These are phyloP conservation scores for Nasonia oneida DNA, from an alignment of 2,888 invertebrate species.

Conservation along the genomic window DNA sequence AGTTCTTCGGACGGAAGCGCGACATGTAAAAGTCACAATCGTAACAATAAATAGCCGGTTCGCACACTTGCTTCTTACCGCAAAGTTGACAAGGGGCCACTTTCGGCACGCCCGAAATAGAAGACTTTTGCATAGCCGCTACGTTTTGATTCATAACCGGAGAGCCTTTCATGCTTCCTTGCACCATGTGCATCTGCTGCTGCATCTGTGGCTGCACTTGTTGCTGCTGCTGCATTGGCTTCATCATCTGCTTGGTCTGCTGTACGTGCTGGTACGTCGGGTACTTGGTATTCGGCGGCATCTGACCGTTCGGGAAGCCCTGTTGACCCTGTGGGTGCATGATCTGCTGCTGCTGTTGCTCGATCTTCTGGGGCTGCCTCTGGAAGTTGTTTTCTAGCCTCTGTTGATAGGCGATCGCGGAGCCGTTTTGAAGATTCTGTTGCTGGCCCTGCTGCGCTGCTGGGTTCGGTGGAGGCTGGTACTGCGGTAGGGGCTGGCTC, in stretches of 20 bases:
- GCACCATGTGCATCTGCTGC: constrained; percentile 81
- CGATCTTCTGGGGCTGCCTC: constrained; percentile 79
- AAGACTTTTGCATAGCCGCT: constrained; percentile 88
- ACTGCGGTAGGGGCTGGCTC: constrained; percentile 77
- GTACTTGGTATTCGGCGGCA: constrained; percentile 77
- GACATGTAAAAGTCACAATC: constrained; percentile 97
- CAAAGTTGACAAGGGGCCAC: constrained; percentile 91
- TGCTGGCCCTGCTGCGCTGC: constrained; percentile 61
- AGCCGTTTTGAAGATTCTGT: constrained; percentile 66
- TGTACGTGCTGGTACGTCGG: constrained; percentile 85
- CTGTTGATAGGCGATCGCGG: constrained; percentile 66
- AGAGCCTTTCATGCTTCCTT: constrained; percentile 83
- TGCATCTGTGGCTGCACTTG: constrained; percentile 69
- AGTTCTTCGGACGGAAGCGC: constrained; percentile 86
- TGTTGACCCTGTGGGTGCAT: constrained; percentile 70
- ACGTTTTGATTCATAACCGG: constrained; percentile 83
- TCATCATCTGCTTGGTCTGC: constrained; percentile 81
- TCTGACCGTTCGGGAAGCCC: constrained; percentile 75
- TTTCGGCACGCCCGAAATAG: constrained; percentile 74
- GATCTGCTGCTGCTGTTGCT: constrained; percentile 65
- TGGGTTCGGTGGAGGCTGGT: constrained; percentile 78
- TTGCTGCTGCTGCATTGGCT: constrained; percentile 86
- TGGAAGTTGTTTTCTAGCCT: constrained; percentile 69
- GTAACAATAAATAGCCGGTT: constrained; percentile 90
- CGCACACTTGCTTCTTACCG: constrained; percentile 89